These are phyloP conservation scores for Zapornia atra DNA, from an alignment of 2,113 vertebrate genomes.

Conservation along the genomic window DNA sequence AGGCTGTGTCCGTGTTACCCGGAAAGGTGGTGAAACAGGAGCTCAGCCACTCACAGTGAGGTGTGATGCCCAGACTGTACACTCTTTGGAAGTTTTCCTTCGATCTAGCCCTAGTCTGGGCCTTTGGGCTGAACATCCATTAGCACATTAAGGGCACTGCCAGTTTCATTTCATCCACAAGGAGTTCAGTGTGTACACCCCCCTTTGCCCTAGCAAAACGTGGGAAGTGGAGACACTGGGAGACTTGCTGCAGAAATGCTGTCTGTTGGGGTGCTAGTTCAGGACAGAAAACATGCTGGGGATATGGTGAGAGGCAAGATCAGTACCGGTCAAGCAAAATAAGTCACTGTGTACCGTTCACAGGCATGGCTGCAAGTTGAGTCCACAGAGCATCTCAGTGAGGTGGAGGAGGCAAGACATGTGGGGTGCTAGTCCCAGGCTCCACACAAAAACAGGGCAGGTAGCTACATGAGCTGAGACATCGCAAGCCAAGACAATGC, in stretches of 20 bases:
- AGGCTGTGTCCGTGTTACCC: neutral
- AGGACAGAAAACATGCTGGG: neutral
- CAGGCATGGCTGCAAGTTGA: neutral
- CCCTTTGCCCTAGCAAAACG: neutral
- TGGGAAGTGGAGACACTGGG: neutral
- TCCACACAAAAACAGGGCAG: neutral
- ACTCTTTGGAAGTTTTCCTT: neutral
- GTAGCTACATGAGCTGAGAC: neutral
- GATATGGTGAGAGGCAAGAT: neutral
- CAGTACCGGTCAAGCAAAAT: neutral
- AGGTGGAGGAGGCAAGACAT: neutral
- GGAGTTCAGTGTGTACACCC: fast-evolving
- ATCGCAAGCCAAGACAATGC: neutral
- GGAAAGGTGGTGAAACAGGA: neutral
- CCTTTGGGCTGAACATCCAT: neutral
- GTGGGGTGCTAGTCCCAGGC: neutral
- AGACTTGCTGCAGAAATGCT: neutral
- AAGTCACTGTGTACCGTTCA: neutral
- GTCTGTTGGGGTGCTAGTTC: neutral
- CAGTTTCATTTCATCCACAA: neutral
- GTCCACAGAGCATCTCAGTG: neutral
- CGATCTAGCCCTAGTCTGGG: neutral
- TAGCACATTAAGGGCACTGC: neutral
- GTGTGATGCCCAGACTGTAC: neutral
- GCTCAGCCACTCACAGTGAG: neutral